Evolutionary conservation across 2,888 invertebrate species (phyloP), one percentile per base, ranked within the genome.

Genomic region (Stenichneumon culpator): DNA sequence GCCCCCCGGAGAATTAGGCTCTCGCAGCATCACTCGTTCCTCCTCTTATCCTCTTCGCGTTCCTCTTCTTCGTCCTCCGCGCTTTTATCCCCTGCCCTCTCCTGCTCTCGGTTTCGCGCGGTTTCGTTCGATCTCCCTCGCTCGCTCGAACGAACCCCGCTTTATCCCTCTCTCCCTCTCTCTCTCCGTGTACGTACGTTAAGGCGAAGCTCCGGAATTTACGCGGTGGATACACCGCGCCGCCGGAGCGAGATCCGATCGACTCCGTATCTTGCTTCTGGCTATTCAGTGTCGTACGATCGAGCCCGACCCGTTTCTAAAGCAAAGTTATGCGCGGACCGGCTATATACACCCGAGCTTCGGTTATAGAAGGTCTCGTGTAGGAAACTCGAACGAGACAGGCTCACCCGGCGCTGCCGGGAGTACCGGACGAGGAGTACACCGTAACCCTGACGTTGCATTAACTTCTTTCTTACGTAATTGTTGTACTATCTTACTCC

Each of bases 231-330:
- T 87, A 87, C 44, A 47, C 84, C 86, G 79, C 74, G 44, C 44
- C 44, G 44, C 44, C 44, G 86, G 77, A 81, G 77, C 83, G 83
- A 86, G 88, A 88, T 88, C 80, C 87, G 86, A 88, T 88, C 88
- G 88, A 88, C 87, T 88, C 86, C 82, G 87, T 88, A 88, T 88
- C 87, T 88, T 83, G 88, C 88, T 88, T 88, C 88, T 88, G 87
- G 87, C 88, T 88, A 88, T 88, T 88, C 87, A 86, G 88, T 87
- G 88, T 88, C 88, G 88, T 86, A 84, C 86, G 86, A 88, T 88
- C 87, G 87, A 86, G 86, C 86, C 83, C 86, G 83, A 82, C 84
- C 86, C 86, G 84, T 87, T 86, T 86, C 88, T 87, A 86, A 83
- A 86, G 84, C 83, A 83, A 72, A 88, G 88, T 87, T 88, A 88